Conservation (phyloP, 2,797 vertebrate genomes). For the Acomys russatus region DNA sequence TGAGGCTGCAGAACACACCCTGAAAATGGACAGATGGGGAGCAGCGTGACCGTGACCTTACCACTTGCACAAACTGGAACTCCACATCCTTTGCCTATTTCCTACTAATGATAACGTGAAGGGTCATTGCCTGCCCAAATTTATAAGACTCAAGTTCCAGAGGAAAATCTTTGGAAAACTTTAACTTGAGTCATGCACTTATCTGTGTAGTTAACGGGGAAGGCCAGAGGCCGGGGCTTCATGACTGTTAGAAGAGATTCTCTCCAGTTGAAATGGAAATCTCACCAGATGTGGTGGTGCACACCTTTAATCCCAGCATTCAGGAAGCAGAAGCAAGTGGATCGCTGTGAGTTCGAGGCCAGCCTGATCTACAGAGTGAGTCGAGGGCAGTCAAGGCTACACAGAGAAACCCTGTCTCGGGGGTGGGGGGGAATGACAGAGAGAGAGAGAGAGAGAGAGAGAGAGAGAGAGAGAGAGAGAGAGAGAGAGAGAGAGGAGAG, state of each 20-base stretch:
- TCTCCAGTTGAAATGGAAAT: neutral
- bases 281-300: too few relatives aligned
- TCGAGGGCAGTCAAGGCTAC: too few relatives aligned
- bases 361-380: too few relatives aligned
- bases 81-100: neutral
- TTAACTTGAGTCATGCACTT: neutral
- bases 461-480: too few relatives aligned
- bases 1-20: neutral
- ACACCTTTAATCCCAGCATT: too few relatives aligned
- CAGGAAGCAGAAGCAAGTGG: too few relatives aligned
- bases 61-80: neutral
- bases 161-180: constrained; percentile 16
- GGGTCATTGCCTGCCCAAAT: neutral
- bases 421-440: too few relatives aligned
- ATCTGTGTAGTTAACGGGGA: neutral
- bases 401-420: too few relatives aligned
- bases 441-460: too few relatives aligned
- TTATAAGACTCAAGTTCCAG: neutral
- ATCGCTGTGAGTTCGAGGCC: too few relatives aligned
- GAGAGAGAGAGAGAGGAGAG: too few relatives aligned
- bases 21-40: neutral
- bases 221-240: too few relatives aligned
- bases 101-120: neutral
- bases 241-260: neutral
- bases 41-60: neutral